Evolutionary conservation across 1,140 invertebrate genomes (phyloP).

Genomic region (Acyrthosiphon pisum): DNA sequence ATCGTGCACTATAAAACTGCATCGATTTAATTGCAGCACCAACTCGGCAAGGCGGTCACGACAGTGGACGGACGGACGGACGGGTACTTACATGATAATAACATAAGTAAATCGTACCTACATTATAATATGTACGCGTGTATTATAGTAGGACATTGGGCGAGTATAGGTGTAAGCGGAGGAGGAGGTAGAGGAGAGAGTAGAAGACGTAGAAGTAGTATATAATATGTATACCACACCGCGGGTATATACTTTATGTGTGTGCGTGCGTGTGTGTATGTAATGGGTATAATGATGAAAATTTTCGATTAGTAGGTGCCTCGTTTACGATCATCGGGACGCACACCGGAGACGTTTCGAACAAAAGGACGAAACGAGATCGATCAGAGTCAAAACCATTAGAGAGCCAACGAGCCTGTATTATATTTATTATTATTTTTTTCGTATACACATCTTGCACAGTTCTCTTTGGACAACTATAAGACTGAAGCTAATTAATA

Average conservation of each 20-base stretch:
- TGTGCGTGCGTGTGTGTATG: background rate
- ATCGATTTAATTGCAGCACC: constrained; percentile 15
- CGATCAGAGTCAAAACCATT: constrained; percentile 54
- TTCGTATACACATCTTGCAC: background rate
- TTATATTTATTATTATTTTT: constrained; percentile 39
- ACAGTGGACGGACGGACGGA: background rate
- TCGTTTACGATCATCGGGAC: constrained; percentile 34
- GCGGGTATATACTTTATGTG: background rate
- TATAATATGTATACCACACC: background rate
- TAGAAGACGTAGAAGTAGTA: background rate
- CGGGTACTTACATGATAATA: background rate
- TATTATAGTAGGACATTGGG: background rate
- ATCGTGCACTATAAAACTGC: background rate
- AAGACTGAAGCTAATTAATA: constrained; percentile 57
- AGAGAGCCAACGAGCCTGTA: constrained; percentile 26
- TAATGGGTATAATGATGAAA: constrained; percentile 43
- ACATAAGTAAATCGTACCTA: background rate
- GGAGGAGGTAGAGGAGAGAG: background rate
- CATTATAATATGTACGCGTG: background rate
- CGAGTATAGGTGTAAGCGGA: too few species aligned
- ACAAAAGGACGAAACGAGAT: constrained; percentile 56
- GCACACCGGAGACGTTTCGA: background rate
- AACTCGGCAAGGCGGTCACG: background rate
- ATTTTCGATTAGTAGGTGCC: constrained; percentile 52
- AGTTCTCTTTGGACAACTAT: constrained; percentile 44